phyloP scores from a whole-genome alignment of 2,113 vertebrate species.

The Gavia stellata region DNA sequence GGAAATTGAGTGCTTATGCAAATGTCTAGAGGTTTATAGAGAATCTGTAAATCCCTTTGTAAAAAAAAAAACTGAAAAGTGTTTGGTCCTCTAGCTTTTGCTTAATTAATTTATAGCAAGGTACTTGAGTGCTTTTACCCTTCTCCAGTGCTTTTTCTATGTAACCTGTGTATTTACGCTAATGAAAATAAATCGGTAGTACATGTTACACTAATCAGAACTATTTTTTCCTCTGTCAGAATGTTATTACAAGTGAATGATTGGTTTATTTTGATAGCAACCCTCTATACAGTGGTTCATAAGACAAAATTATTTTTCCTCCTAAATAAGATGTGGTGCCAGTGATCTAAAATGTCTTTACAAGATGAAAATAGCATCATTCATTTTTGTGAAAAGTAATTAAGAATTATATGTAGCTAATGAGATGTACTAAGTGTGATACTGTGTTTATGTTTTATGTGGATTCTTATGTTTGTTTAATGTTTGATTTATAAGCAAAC shows the following conservation, averaged over 20 bases:
- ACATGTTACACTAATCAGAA: neutral
- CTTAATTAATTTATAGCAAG: neutral
- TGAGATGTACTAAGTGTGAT: neutral
- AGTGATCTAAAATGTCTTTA: neutral
- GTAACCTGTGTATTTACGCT: neutral
- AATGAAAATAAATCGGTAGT: neutral
- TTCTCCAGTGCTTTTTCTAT: neutral
- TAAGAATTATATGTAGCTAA: neutral
- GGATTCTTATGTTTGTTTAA: neutral
- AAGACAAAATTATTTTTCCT: neutral
- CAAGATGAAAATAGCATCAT: neutral
- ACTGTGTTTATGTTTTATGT: neutral
- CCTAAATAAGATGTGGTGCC: neutral
- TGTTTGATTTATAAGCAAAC: neutral
- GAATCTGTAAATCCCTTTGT: neutral
- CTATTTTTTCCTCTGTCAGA: neutral
- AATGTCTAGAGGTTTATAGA: neutral
- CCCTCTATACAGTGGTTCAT: neutral
- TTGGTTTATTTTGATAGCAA: neutral
- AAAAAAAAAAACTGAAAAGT: neutral
- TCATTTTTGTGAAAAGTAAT: neutral
- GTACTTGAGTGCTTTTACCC: neutral
- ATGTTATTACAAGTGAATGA: neutral
- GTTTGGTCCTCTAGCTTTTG: neutral
- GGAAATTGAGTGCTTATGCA: neutral